Evolutionary conservation across 37 sponge, comb jelly and placozoan genomes (phyloP).

Genomic region (Lycopodina hypogea): DNA sequence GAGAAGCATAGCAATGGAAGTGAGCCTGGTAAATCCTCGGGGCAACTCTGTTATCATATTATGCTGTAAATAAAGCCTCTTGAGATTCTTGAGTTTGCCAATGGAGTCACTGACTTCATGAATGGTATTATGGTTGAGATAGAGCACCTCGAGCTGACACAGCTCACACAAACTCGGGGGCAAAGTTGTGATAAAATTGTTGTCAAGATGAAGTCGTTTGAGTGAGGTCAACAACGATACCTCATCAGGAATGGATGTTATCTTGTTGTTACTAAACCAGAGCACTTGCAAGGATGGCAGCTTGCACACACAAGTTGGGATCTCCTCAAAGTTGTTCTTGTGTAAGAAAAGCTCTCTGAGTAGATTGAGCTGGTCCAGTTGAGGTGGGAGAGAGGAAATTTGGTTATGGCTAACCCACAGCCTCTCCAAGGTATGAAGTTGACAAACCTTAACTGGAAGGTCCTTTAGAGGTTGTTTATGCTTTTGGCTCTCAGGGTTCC

Average conservation of each 20-base stretch:
- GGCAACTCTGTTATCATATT: conserved; percentile 63
- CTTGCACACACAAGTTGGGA: conserved; percentile 39
- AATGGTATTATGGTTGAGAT: conserved; percentile 60
- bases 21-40: conserved; percentile 19
- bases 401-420: conserved; percentile 73
- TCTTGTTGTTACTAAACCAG: conserved; percentile 61
- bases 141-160: conserved; percentile 44
- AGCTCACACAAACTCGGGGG: conserved; percentile 52
- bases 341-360: conserved; percentile 70
- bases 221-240: conserved; percentile 31
- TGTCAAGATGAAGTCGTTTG: conserved; percentile 63
- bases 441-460: conserved; percentile 52
- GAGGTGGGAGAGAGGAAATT: conserved; percentile 47
- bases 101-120: conserved; percentile 25
- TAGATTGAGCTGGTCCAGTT: conserved; percentile 25
- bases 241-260: conserved; percentile 49
- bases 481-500: conserved; percentile 40
- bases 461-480: conserved; percentile 39
- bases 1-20: conserved; percentile 26
- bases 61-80: conserved; percentile 55
- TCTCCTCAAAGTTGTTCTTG: conserved; percentile 41
- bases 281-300: conserved; percentile 54
- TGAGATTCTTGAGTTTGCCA: conserved; percentile 21
- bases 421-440: conserved; percentile 42
- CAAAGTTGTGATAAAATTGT: conserved; percentile 42